Base-by-base conservation (phyloP, 2,888 invertebrate genomes). In the Phytoseiulus persimilis region DNA sequence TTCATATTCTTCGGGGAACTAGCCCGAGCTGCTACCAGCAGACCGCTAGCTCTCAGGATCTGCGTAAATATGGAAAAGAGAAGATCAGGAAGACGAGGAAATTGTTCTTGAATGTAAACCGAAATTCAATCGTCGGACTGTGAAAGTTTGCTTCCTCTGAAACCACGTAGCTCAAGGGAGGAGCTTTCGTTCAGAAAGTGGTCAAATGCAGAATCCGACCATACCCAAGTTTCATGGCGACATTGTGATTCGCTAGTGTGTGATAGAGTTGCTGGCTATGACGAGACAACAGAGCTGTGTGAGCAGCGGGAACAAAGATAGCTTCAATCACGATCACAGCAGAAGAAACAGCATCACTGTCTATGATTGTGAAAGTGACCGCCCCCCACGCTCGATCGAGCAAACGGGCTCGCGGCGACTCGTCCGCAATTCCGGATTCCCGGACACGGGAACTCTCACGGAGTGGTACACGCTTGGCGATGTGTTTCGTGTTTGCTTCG, bases 171-270 rank as follows among this genome's bases (percentile, higher is more conserved):
- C 18, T 65, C 65, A 23, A 28, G 14, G 14, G 65, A 23, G 65
- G 18, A 65, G 65, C 65, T 33, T 28, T 32, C 31, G 14, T 33
- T 87, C 32, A 87, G 87, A n/a, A 33, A 32, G 33, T 32, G 87
- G 87, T 87, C 87, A 87, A 0, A 32, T 33, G 31, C 87, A 32
- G 87, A 87, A 87, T 87, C 33, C 32, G 87, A 32, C 87, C 32
- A 23, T 87, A 32, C 31, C 87, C 87, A 33, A 32, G 32, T 33
- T 87, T 87, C 39, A 32, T 31, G 31, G 83, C 83, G 18, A 18
- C 3, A 33, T 87, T 31, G 28, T 33, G n/a, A 87, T 45, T 18
- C 45, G 32, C 32, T 87, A 87, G 32, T 31, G 32, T 87, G 33
- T 87, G n/a, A 87, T 87, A 87, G 45, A 32, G 45, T 39, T 87